A percentile compares a stretch with the other conserved stretches of the same genome.
These are phyloP conservation scores for Choreutis nemorana DNA, from an alignment of 2,888 invertebrate genomes.

Conservation along the genomic window DNA sequence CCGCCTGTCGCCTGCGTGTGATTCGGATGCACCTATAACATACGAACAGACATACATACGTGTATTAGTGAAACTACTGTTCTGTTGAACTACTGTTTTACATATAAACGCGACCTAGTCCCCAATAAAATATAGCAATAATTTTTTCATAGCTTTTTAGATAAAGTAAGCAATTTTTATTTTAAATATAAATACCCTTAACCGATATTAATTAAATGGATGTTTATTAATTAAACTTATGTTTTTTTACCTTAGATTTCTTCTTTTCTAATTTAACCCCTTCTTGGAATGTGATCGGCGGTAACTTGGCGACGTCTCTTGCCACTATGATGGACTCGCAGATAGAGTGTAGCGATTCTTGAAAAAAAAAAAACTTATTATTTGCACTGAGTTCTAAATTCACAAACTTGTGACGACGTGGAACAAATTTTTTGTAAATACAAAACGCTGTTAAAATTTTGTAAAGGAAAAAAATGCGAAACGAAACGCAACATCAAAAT, in stretches of 20 bases:
- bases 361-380: slow-evolving; percentile 24
- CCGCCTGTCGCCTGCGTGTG: slow-evolving; percentile 34
- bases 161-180: no score
- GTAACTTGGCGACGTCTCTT: slow-evolving; percentile 74
- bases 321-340: slow-evolving; percentile 88
- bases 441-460: no score
- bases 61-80: no score
- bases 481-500: neutral
- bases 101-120: no score
- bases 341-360: slow-evolving; percentile 90
- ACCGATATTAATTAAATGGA: no score
- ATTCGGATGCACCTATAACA: slow-evolving; percentile 33
- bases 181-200: no score
- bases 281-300: slow-evolving; percentile 71
- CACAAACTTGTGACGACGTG: no score
- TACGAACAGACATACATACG: no score
- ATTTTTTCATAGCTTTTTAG: neutral
- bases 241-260: slow-evolving; percentile 59
- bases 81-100: no score
- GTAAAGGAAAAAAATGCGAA: neutral
- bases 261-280: slow-evolving; percentile 75
- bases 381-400: no score
- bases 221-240: slow-evolving; percentile 3
- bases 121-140: neutral
- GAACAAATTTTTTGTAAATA: no score